Percentiles rank a stretch among this genome's conserved stretches.
phyloP scores from a whole-genome alignment of 2,797 vertebrate genomes.

The Lagodon rhomboides region DNA sequence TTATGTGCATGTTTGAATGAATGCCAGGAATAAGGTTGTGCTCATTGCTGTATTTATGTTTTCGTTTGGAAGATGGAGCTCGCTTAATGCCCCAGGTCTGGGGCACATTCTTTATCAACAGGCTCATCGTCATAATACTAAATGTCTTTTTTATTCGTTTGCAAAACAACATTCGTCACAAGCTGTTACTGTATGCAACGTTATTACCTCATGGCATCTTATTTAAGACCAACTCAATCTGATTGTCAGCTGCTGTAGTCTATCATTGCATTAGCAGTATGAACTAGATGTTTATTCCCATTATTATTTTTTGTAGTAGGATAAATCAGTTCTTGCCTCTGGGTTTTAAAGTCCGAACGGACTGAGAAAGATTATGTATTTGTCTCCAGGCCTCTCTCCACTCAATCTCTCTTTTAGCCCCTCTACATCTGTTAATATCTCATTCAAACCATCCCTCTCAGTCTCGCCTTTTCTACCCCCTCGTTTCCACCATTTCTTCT shows the following conservation, averaged over 20 bases:
- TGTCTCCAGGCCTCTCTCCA: constrained; percentile 3
- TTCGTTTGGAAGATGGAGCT: background rate
- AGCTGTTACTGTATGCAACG: constrained; percentile 16
- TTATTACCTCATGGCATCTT: constrained; percentile 2
- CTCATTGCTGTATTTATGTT: constrained; percentile 13
- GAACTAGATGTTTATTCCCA: constrained; percentile 10
- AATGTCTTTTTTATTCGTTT: constrained; percentile 35
- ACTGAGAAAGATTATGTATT: constrained; percentile 30
- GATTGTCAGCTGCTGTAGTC: constrained; percentile 13
- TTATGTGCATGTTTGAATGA: background rate
- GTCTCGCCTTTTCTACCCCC: background rate
- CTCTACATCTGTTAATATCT: constrained; percentile 19
- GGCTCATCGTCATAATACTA: constrained; percentile 22
- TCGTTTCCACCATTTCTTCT: background rate
- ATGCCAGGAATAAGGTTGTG: background rate
- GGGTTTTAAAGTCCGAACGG: constrained; percentile 32
- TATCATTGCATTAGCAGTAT: constrained; percentile 24
- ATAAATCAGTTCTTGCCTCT: constrained; percentile 36
- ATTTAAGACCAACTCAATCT: constrained; percentile 25
- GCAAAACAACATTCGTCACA: constrained; percentile 30
- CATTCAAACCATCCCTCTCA: background rate
- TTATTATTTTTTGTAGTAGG: constrained; percentile 10
- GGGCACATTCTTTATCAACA: constrained; percentile 12
- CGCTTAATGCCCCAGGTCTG: constrained; percentile 11
- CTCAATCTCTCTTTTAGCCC: background rate